Evolutionary conservation across 2,888 invertebrate genomes (phyloP).

Genomic region (Arrhopalites spinosus): DNA sequence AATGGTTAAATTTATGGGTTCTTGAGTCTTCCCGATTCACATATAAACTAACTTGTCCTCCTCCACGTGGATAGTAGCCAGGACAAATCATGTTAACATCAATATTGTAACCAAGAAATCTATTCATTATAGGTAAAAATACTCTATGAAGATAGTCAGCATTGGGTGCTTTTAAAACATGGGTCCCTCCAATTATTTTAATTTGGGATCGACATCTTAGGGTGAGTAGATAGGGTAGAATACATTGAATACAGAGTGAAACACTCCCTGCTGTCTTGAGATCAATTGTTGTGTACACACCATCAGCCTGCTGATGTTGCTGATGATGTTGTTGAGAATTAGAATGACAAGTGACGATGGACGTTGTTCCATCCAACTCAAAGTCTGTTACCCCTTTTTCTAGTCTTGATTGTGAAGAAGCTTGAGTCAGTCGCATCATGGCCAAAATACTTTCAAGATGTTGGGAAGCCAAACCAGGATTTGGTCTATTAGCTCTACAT

Average conservation of each 20-base stretch:
- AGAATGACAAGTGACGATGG: slow-evolving; percentile 11
- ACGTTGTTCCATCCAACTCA: slow-evolving; percentile 42
- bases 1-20: slow-evolving; percentile 37
- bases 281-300: slow-evolving; percentile 48
- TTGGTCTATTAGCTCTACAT: slow-evolving; percentile 51
- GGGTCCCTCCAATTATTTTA: slow-evolving; percentile 50
- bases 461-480: slow-evolving; percentile 52
- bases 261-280: slow-evolving; percentile 48
- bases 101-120: slow-evolving; percentile 43
- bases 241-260: slow-evolving; percentile 49
- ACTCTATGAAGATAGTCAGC: slow-evolving; percentile 48
- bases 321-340: background rate
- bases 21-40: slow-evolving; percentile 37
- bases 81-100: slow-evolving; percentile 33
- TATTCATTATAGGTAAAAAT: slow-evolving; percentile 46
- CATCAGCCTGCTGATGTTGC: slow-evolving; percentile 15
- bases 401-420: slow-evolving; percentile 34
- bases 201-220: slow-evolving; percentile 42
- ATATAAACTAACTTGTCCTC: slow-evolving; percentile 47
- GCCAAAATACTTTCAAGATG: slow-evolving; percentile 53
- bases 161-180: slow-evolving; percentile 52
- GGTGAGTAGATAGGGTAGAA: slow-evolving; percentile 49
- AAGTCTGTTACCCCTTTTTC: slow-evolving; percentile 43
- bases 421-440: slow-evolving; percentile 47
- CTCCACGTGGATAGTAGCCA: slow-evolving; percentile 53